Conservation (phyloP, 92 coral and sea anemone species). For the Parazoanthus darwini region DNA sequence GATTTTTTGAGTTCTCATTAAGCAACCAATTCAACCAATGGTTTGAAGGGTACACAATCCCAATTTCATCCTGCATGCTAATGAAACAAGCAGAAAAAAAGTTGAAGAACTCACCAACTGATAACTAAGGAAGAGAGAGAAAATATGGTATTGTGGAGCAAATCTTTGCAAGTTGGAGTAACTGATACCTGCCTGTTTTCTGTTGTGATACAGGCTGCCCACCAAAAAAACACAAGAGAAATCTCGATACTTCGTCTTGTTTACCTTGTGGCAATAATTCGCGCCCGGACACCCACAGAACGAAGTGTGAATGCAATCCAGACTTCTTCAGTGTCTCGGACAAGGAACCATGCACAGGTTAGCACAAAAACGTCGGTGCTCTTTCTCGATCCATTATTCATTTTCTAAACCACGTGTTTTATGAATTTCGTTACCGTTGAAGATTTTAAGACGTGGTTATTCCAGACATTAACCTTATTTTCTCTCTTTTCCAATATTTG, state of each 20-base stretch:
- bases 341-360: conserved; percentile 32
- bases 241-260: conserved; percentile 30
- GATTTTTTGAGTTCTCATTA: no score
- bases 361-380: neutral
- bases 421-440: neutral
- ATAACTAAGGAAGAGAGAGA: neutral
- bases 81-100: no score
- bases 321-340: conserved; percentile 34
- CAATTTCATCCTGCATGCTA: no score
- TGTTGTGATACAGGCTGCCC: conserved; percentile 36
- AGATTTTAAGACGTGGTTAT: neutral
- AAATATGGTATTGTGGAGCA: neutral
- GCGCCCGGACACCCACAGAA: conserved; percentile 35
- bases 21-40: no score
- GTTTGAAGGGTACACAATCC: no score
- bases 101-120: no score
- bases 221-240: conserved; percentile 37
- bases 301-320: conserved; percentile 36
- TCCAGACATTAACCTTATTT: neutral
- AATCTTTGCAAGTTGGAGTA: no score
- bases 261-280: conserved; percentile 39
- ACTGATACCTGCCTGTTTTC: conserved; percentile 18
- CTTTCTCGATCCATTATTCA: neutral
- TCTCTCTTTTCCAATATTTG: conserved; percentile 28
- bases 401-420: neutral